Evolutionary conservation across 2,113 vertebrate species (phyloP), one percentile per base, ranked within the genome.

Genomic region (Oncorhynchus kisutch): DNA sequence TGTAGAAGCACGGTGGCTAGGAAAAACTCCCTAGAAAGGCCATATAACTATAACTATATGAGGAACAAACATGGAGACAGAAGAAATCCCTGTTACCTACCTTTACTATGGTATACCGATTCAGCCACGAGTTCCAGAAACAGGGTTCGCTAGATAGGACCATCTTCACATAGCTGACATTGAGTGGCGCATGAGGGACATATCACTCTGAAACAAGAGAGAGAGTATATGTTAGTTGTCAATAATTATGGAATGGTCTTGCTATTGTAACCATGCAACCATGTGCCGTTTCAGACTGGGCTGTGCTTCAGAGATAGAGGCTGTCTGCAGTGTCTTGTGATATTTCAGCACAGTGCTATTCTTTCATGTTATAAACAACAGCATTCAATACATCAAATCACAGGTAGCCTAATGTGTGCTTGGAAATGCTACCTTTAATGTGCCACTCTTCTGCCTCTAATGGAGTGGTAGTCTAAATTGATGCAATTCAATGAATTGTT

Each of bases 211-310:
- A 91, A 91, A 90, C 82, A 88, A 84, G 87, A 88, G 83, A 89
- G 87, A 91, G 88, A 92, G 91, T 91, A 91, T 91, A 89, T 90
- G 91, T 92, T 88, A 85, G 88, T 89, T 91, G 91, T 92, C 90
- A 92, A 91, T 92, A 91, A 90, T 92, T 92, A 91, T 87, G 84
- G 87, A 90, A 20, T 88, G 84, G 85, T 73, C 86, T n/a, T 77
- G 85, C 88, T 89, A 90, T 91, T 92, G 91, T 91, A 89, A 90
- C 86, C 83, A 85, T 84, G 87, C 89, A 82, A 81, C 86, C 65
- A 89, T 84, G 88, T 89, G 91, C 88, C 88, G 91, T 90, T 91
- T 87, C 71, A 83, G 89, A 89, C 86, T 90, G 84, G 71, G 89
- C 91, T 92, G 91, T 88, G 87, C 87, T 91, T 90, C 87, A 84